Base-by-base conservation (phyloP, 2,113 vertebrate species). In the Callipepla squamata region DNA sequence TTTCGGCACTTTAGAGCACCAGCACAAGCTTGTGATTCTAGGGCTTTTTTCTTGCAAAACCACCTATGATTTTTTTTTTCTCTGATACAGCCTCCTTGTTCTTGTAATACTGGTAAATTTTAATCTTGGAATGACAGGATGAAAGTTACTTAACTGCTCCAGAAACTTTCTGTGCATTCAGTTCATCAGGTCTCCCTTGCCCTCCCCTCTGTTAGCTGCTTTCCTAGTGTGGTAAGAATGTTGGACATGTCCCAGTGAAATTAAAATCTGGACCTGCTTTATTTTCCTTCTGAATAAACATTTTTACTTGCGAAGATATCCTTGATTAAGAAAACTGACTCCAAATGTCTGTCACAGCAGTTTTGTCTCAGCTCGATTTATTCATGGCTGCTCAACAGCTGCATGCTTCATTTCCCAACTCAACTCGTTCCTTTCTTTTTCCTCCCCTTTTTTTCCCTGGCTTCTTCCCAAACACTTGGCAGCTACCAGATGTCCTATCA, bases 301-400 rank as follows among this genome's bases (percentile, higher is more conserved):
- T 73, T 81, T 94, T 95, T 30, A 66, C 59, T 95, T 5, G 3
- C 30, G 59, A 80, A 89, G 66, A 50, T 95, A 67, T 36, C 62
- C 30, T 76, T 76, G 70, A 82, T 91, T 79, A 77, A 66, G 84
- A 84, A 87, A 85, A 82, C 88, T 77, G 86, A 94, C 86, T 70
- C 67, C 87, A 73, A 61, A 19, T 48, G 74, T 87, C 70, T 93
- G 53, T 92, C 84, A 42, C 55, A 93, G 91, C 58, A 87, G 66
- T 92, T 95, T 75, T 93, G 70, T 87, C 86, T 85, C 89, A 93
- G 70, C 48, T 94, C 0, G 0, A 28, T 89, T 91, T 96, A 50
- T 87, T 87, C 62, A 30, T 73, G 86, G 63, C 77, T 84, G 58
- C 74, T 94, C 78, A 93, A 76, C 92, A 96, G 91, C 94, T 95